Percentiles rank a stretch among this genome's conserved stretches.
These are phyloP conservation scores for Anolis apletophallus DNA, from an alignment of 2,797 vertebrate genomes.

Conservation along the genomic window DNA sequence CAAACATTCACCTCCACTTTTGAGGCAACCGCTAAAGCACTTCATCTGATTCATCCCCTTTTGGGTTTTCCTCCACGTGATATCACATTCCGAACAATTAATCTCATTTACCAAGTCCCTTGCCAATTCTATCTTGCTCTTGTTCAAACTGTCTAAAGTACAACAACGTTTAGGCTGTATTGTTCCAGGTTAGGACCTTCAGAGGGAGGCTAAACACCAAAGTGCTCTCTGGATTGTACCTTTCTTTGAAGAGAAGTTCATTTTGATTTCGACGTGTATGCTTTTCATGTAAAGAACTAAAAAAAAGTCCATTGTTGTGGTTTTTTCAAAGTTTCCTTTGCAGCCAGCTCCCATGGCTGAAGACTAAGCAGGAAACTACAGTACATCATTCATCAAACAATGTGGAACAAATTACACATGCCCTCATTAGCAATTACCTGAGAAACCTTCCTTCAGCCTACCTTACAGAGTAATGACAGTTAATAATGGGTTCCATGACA, in stretches of 20 bases:
- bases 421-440: conserved; percentile 12
- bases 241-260: not conserved
- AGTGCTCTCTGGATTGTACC: not conserved
- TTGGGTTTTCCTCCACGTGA: no score
- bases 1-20: no score
- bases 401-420: conserved; percentile 4
- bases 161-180: not conserved
- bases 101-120: not conserved
- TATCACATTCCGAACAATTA: not conserved
- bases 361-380: conserved; percentile 5
- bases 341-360: not conserved
- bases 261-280: conserved; percentile 2
- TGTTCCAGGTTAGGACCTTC: not conserved
- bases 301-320: conserved; percentile 41
- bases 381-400: conserved; percentile 30
- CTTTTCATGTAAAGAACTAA: not conserved
- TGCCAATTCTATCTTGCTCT: not conserved
- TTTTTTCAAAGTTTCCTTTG: conserved; percentile 20
- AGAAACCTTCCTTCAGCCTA: conserved; percentile 29
- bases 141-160: not conserved
- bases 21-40: no score
- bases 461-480: conserved; percentile 1
- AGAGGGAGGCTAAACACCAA: not conserved
- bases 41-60: no score
- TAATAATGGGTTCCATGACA: not conserved